Evolutionary conservation across 2,113 vertebrate genomes (phyloP).

Genomic region (Malurus alboscapulatus): DNA sequence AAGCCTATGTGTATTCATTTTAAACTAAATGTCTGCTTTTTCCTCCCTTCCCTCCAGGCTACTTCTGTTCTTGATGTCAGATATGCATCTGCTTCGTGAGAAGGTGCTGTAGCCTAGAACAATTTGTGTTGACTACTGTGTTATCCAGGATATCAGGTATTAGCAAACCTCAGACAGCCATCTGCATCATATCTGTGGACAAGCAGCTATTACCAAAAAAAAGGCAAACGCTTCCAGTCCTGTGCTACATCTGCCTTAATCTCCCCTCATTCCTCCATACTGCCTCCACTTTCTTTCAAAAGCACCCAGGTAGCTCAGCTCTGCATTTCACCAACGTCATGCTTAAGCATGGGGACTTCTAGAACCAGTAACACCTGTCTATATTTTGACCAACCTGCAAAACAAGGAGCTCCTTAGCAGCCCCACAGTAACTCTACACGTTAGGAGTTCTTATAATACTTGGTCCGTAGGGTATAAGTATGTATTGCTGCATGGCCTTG

Average conservation of each 20-base stretch:
- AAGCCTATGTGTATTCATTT: neutral
- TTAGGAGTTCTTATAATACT: constrained; percentile 55
- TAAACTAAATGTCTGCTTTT: constrained; percentile 43
- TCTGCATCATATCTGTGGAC: constrained; percentile 81
- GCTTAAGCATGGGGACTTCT: constrained; percentile 39
- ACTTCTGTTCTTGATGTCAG: constrained; percentile 82
- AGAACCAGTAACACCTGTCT: constrained; percentile 42
- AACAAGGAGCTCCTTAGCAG: constrained; percentile 43
- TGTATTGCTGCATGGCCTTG: constrained; percentile 73
- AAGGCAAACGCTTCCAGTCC: constrained; percentile 76
- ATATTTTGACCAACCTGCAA: constrained; percentile 46
- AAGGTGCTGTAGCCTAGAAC: constrained; percentile 66
- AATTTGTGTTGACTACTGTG: constrained; percentile 75
- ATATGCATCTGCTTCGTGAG: constrained; percentile 81
- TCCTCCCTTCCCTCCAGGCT: constrained; percentile 61
- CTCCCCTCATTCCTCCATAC: constrained; percentile 65
- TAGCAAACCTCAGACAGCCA: constrained; percentile 77
- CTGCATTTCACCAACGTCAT: constrained; percentile 37
- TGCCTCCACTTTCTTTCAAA: constrained; percentile 57
- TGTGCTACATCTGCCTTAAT: constrained; percentile 82
- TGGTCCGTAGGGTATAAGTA: constrained; percentile 51
- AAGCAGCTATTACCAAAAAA: constrained; percentile 86
- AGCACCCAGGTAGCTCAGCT: constrained; percentile 63
- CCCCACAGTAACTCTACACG: constrained; percentile 41
- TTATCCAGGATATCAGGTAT: constrained; percentile 78